Base-by-base conservation (phyloP, 1,140 invertebrate species). In the Batillaria attramentaria region DNA sequence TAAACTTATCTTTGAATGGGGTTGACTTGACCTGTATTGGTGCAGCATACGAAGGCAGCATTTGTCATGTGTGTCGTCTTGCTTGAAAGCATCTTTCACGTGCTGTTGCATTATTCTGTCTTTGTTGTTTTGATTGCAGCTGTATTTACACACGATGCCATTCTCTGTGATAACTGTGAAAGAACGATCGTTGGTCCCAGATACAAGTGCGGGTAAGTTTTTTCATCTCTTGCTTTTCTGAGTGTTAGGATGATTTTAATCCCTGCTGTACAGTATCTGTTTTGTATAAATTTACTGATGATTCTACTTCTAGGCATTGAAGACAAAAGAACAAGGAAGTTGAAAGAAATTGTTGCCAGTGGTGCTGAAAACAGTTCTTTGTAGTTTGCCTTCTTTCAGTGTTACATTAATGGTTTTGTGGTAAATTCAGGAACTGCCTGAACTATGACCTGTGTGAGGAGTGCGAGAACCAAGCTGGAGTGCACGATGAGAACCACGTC, bases 371-470 rank as follows among this genome's bases (percentile, higher is more conserved):
- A n/a, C n/a, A n/a, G n/a, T n/a, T n/a, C n/a, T 62, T 37, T 39
- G 24, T n/a, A 76, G 33, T 35, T 13, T 6, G 24, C 41, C 20
- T 76, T 66, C 37, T 33, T 39, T 62, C 35, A 20, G 16, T 69
- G 20, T 46, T 46, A 20, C 20, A 31, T 62, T 18, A 20, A 69
- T 16, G 33, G 65, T 77, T 72, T 81, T 39, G 33, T 65, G 65
- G 41, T 24, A 69, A n/a, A 75, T 78, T 20, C 84, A 89, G 88
- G 10, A 88, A 89, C 54, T 91, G 90, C 84, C 39, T 79, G 2
- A 87, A 91, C 74, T 91, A 87, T 81, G 89, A 91, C 81, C 84
- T 91, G n/a, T 91, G 90, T 82, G 86, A 88, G 77, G 72, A 85
- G 10, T 91, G 90, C 83, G 89, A 90, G 78, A 80, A 72, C 33